Evolutionary conservation across 1,140 invertebrate genomes (phyloP).

Genomic region (Reticulitermes speratus): DNA sequence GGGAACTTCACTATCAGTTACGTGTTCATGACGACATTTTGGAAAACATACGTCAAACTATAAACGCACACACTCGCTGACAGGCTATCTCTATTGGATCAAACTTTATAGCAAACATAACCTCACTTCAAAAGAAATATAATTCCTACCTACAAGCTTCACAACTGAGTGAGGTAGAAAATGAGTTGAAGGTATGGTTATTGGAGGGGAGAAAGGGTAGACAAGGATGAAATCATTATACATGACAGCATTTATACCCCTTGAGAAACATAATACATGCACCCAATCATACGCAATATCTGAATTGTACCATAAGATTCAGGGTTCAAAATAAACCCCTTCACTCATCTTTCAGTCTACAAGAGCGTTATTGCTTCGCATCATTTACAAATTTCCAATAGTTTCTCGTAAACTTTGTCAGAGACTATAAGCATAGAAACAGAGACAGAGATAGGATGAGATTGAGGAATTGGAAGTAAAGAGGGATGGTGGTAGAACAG

Average conservation of each 20-base stretch:
- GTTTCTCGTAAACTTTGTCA: not conserved
- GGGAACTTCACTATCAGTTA: not conserved
- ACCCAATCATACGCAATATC: not conserved
- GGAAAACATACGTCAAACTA: not conserved
- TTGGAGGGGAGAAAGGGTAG: not conserved
- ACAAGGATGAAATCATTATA: not conserved
- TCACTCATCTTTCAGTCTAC: not conserved
- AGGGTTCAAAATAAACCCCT: not conserved
- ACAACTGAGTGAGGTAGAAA: not conserved
- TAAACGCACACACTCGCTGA: not conserved
- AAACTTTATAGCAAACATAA: not conserved
- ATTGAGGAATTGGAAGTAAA: not conserved
- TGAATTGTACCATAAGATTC: not conserved
- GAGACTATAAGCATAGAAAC: not conserved
- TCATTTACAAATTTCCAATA: constrained; percentile 1
- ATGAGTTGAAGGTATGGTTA: no score
- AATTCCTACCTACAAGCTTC: not conserved
- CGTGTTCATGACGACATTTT: not conserved
- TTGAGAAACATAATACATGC: not conserved
- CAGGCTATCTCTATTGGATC: not conserved
- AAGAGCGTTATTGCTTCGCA: not conserved
- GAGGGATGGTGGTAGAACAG: not conserved
- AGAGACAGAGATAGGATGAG: not conserved
- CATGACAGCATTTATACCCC: not conserved
- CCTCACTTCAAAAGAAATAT: not conserved